A percentile compares a stretch with the other conserved stretches of the same genome.
phyloP scores from a whole-genome alignment of 2,888 invertebrate genomes.

The Aphodius sticticus region DNA sequence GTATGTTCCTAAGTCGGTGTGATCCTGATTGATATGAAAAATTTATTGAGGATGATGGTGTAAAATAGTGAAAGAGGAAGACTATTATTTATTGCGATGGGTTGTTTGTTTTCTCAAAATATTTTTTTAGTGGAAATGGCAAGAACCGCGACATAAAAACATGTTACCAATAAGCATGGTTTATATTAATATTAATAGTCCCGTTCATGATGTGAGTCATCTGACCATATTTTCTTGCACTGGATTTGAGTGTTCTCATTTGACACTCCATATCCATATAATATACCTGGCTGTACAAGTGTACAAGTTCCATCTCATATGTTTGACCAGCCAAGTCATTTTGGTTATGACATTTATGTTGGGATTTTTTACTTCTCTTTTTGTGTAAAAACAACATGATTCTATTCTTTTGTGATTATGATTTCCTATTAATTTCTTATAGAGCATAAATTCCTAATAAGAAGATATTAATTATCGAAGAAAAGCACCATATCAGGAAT shows the following conservation, averaged over 20 bases:
- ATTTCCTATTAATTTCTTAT: too few relatives aligned
- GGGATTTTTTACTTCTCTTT: too few relatives aligned
- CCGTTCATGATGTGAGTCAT: not conserved
- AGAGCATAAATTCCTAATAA: too few relatives aligned
- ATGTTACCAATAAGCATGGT: not conserved
- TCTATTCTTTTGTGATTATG: too few relatives aligned
- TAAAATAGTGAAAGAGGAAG: too few relatives aligned
- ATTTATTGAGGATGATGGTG: too few relatives aligned
- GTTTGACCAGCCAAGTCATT: not conserved
- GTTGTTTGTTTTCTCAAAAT: not conserved
- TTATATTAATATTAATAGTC: not conserved
- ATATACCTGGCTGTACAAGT: not conserved
- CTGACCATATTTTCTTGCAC: not conserved
- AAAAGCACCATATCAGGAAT: too few relatives aligned
- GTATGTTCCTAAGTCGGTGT: not conserved
- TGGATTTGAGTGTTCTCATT: not conserved
- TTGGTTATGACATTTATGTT: not conserved
- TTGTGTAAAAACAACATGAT: too few relatives aligned
- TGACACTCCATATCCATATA: not conserved
- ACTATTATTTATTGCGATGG: not conserved
- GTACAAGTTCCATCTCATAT: not conserved
- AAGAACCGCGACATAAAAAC: not conserved
- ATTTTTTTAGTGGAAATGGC: not conserved
- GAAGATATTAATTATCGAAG: too few relatives aligned
- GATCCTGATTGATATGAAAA: not conserved